These are phyloP conservation scores for Maniola hyperantus DNA, from an alignment of 2,888 invertebrate genomes.

Conservation along the genomic window DNA sequence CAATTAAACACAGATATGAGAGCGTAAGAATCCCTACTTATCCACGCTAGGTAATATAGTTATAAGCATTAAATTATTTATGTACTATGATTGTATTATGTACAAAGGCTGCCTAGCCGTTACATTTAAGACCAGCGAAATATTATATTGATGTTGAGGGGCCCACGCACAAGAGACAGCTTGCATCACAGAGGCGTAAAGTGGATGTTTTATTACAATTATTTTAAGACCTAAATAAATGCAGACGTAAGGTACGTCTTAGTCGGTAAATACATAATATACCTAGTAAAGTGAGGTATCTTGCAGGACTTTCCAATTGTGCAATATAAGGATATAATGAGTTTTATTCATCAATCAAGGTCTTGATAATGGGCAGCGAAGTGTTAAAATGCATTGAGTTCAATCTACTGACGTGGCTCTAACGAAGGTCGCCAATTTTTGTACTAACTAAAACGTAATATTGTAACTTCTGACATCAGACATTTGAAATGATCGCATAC, in stretches of 20 bases:
- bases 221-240: too few relatives aligned
- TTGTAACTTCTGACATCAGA: constrained; percentile 3
- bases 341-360: constrained; percentile 47
- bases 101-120: too few relatives aligned
- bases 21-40: not conserved
- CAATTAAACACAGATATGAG: constrained; percentile 2
- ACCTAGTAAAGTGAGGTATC: not conserved
- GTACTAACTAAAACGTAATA: constrained; percentile 8
- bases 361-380: constrained; percentile 48
- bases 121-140: too few relatives aligned
- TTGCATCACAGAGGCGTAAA: too few relatives aligned
- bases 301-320: constrained; percentile 6
- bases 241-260: too few relatives aligned
- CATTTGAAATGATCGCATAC: not conserved
- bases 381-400: constrained; percentile 39
- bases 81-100: too few relatives aligned
- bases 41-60: not conserved
- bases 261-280: too few relatives aligned
- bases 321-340: constrained; percentile 30
- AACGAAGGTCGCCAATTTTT: constrained; percentile 47
- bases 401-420: constrained; percentile 44
- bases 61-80: too few relatives aligned
- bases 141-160: too few relatives aligned
- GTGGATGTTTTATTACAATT: too few relatives aligned
- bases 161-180: too few relatives aligned